Evolutionary conservation across 2,797 vertebrate genomes (phyloP), one percentile per base, ranked within the genome.

Genomic region (Rhinichthys osculus): DNA sequence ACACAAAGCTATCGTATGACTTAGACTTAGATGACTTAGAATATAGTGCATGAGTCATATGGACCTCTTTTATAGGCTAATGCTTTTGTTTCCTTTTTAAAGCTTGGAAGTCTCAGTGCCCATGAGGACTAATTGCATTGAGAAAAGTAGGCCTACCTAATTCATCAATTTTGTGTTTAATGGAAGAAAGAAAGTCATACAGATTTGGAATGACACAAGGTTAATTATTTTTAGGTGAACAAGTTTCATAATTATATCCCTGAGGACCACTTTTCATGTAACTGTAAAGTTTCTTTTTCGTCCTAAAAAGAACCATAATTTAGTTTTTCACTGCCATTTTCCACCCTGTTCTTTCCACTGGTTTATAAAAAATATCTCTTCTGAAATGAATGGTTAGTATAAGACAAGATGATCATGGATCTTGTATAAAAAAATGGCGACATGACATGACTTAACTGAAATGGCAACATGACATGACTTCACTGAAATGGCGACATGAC

Each of bases 141-240:
- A 57, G 57, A 42, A 62, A 62, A 62, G 35, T 62, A 78, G 38
- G 57, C 40, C 57, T 44, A 62, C n/a, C 38, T 27, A 62, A 78
- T 64, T 62, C 77, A 64, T 30, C 38, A 19, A 7, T 78, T 78
- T 27, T 78, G 23, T 62, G 54, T 78, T 78, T 78, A 40, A 78
- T 64, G 23, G 38, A 78, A 78, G 33, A 78, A 78, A 42, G 35
- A 59, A 78, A 42, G 54, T 44, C 16, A 64, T 78, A 30, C 38
- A 64, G n/a, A 57, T 78, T 64, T 78, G 77, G 16, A 78, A 78
- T 78, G 38, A 78, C 57, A 64, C 19, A n/a, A 44, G 57, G 77
- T 78, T 78, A 78, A 78, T 78, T 78, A 64, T 64, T 64, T 78
- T 78, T 78, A 64, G 57, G 57, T 44, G 77, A 64, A 78, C 54